Evolutionary conservation across 2,113 vertebrate genomes (phyloP).

Genomic region (Vanacampus margaritifer): DNA sequence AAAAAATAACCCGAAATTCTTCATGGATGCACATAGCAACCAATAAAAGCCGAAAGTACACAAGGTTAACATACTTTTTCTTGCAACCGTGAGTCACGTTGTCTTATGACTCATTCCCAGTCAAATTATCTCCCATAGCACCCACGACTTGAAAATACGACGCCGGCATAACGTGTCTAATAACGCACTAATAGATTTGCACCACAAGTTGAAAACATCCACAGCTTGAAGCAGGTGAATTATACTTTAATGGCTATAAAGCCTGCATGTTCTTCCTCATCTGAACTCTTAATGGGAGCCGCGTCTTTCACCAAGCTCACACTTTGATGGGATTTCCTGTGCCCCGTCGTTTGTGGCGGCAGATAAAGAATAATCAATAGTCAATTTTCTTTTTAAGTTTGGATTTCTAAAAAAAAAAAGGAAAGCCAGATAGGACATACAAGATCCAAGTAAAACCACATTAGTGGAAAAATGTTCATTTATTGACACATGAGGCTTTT

Average conservation of each 20-base stretch:
- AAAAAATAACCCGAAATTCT: too few relatives aligned
- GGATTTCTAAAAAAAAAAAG: not conserved
- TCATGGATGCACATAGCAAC: too few relatives aligned
- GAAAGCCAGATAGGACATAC: not conserved
- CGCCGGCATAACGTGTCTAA: not conserved
- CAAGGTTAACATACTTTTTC: not conserved
- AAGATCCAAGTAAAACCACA: not conserved
- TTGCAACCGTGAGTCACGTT: not conserved
- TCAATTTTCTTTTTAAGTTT: not conserved
- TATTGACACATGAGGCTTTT: not conserved
- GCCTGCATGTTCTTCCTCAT: not conserved
- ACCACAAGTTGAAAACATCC: not conserved
- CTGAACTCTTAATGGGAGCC: not conserved
- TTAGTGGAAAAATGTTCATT: not conserved
- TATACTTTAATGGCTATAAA: constrained; percentile 3
- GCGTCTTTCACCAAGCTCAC: not conserved
- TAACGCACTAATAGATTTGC: not conserved
- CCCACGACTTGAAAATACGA: not conserved
- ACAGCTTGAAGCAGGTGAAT: constrained; percentile 1
- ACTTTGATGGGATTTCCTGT: constrained; percentile 5
- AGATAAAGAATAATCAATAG: not conserved
- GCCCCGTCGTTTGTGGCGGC: not conserved
- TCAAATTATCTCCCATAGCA: not conserved
- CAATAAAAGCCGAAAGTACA: too few relatives aligned
- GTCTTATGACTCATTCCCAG: not conserved